These are phyloP conservation scores for Hydropsyche tenuis DNA, from an alignment of 1,140 invertebrate species.

Conservation along the genomic window DNA sequence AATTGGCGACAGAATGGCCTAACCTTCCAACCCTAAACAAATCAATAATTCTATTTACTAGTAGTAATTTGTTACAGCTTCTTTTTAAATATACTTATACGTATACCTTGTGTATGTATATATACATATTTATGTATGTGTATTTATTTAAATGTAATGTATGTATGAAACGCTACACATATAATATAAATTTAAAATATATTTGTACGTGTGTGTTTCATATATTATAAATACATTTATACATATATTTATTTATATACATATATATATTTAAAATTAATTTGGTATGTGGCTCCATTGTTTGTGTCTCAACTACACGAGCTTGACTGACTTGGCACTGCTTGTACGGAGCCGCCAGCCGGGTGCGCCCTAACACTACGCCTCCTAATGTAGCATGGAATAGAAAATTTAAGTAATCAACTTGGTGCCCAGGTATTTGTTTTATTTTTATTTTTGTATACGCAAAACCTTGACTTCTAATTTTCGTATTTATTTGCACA, in stretches of 20 bases:
- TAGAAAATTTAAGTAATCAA: conserved; percentile 50
- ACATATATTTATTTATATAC: conserved; percentile 9
- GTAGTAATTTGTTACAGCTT: conserved; percentile 51
- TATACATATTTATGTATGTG: not conserved
- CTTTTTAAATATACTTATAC: conserved; percentile 31
- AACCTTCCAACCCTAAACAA: conserved; percentile 40
- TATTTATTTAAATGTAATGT: not conserved
- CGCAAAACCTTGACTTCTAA: conserved; percentile 37
- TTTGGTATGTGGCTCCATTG: conserved; percentile 49
- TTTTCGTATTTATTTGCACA: conserved; percentile 44
- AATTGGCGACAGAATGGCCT: conserved; percentile 35
- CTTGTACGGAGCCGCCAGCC: conserved; percentile 44
- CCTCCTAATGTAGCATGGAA: conserved; percentile 51
- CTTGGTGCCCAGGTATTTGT: conserved; percentile 51
- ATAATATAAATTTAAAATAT: not conserved
- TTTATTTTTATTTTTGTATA: conserved; percentile 51
- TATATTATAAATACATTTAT: not conserved
- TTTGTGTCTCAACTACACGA: conserved; percentile 48
- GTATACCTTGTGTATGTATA: not conserved
- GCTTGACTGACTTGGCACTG: conserved; percentile 50
- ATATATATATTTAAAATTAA: conserved; percentile 42
- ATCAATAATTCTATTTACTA: conserved; percentile 45
- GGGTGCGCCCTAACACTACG: conserved; percentile 45
- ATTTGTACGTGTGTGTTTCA: not conserved
- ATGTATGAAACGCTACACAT: not conserved